These are phyloP conservation scores for Nansenia antarctica DNA, from an alignment of 2,113 vertebrate species.

Conservation along the genomic window DNA sequence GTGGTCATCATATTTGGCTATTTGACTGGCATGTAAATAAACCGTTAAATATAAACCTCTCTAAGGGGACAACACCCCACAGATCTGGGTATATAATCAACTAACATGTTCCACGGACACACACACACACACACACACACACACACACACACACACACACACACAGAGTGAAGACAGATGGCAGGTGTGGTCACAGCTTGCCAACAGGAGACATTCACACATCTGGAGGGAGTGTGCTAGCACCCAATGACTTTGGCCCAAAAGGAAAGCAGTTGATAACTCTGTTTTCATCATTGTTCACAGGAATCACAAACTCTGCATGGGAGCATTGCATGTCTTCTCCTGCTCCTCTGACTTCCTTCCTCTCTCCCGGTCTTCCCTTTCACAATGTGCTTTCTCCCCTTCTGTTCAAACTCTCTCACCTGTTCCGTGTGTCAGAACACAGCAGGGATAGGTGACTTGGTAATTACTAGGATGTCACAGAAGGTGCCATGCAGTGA, in stretches of 20 bases:
- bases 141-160: not conserved
- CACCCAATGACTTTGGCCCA: slow-evolving; percentile 51
- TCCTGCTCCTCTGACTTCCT: slow-evolving; percentile 2
- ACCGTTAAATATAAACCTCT: too few species aligned
- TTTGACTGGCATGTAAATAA: not conserved
- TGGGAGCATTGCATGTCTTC: slow-evolving; percentile 29
- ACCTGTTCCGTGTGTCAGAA: slow-evolving; percentile 48
- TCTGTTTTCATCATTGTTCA: slow-evolving; percentile 68
- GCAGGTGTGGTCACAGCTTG: slow-evolving; percentile 68
- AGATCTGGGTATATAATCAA: not conserved
- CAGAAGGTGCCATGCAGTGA: slow-evolving; percentile 50
- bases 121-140: not conserved
- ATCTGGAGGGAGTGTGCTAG: slow-evolving; percentile 63
- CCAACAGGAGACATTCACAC: slow-evolving; percentile 66
- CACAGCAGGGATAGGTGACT: slow-evolving; percentile 58
- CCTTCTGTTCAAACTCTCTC: slow-evolving; percentile 6
- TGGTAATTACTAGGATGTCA: slow-evolving; percentile 70
- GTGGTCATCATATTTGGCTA: not conserved
- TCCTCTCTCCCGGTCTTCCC: slow-evolving; percentile 31
- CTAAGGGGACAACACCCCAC: not conserved
- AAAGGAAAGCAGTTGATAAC: slow-evolving; percentile 49
- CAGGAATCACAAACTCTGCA: slow-evolving; percentile 53
- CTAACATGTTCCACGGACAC: not conserved
- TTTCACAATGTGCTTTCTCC: not conserved
- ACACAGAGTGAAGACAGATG: slow-evolving; percentile 28